Base-by-base conservation (phyloP, 1,140 invertebrate genomes). In the Dysdera silvatica region DNA sequence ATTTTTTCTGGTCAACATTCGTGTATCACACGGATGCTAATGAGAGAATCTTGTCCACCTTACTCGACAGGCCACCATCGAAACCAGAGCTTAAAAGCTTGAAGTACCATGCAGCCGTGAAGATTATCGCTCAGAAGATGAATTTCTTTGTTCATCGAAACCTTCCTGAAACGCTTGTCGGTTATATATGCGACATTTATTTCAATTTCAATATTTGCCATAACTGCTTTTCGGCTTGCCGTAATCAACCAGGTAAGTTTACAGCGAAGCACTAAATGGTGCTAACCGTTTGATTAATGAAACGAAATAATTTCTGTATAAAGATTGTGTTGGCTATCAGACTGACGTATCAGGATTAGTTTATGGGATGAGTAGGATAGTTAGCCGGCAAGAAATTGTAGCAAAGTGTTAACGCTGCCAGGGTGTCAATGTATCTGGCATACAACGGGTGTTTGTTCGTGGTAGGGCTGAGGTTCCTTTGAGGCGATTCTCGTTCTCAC, bases 1-100 rank as follows among this genome's bases (percentile, higher is more conserved):
- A 81, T 66, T 81, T 80, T 67, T 81, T 81, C 66, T 80, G 80
- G 65, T 76, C 79, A 14, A 80, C 79, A 6, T 80, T 80, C 63
- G 79, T 80, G 48, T 80, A 80, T 65, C 78, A 80, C 53, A 77
- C 77, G 6, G 78, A 79, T 69, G 74, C 79, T 4, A 77, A 79
- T 57, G 76, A 77, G 29, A 70, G 79, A 31, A 79, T 79, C 20
- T 72, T 75, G 40, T 67, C 71, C 10, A 59, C 74, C n/a, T 53
- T 47, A 41, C 53, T 49, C 4, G 29, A 20, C 12, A 14, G 33
- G 18, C 23, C 52, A 8, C 40, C 59, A 23, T n/a, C 41, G 7
- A 8, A 56, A 8, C 67, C 51, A n/a, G 51, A 70, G 40, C 71
- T 72, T 1, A 66, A 70, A 7, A 64, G 65, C 2, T 61, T 80